Percentiles rank a stretch among this genome's conserved stretches.
phyloP scores from a whole-genome alignment of 2,797 vertebrate genomes.

The Peromyscus attwateri region DNA sequence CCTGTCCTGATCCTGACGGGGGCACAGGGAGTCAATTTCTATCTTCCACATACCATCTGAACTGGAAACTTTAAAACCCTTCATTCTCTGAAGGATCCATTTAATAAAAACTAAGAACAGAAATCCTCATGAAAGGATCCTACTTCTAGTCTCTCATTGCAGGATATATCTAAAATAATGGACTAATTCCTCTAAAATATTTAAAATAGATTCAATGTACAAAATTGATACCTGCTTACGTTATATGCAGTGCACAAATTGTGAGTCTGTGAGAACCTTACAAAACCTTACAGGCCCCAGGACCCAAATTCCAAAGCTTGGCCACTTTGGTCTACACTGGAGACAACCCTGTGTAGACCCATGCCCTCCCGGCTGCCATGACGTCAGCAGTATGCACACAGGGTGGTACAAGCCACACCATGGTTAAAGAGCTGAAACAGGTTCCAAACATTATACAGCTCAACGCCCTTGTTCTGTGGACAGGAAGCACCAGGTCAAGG shows the following conservation, averaged over 20 bases:
- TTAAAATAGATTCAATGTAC: conserved; percentile 65
- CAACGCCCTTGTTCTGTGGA: background rate
- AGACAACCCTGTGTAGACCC: background rate
- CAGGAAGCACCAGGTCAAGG: background rate
- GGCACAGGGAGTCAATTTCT: background rate
- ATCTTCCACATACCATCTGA: background rate
- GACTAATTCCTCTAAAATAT: conserved; percentile 44
- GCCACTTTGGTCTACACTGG: background rate
- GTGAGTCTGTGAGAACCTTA: conserved; percentile 2
- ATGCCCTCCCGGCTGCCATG: background rate
- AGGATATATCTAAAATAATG: conserved; percentile 53
- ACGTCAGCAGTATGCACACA: background rate
- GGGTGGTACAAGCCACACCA: background rate
- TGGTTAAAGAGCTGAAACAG: background rate
- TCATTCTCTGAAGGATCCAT: conserved; percentile 21
- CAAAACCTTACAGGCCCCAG: background rate
- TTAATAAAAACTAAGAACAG: conserved; percentile 9
- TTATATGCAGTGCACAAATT: conserved; percentile 10
- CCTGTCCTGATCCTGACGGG: background rate
- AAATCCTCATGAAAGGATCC: conserved; percentile 42
- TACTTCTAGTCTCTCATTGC: background rate
- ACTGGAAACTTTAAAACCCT: background rate
- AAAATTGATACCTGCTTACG: conserved; percentile 49
- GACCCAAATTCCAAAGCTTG: conserved; percentile 7
- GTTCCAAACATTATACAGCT: background rate